A percentile compares a stretch with the other conserved stretches of the same genome.
Evolutionary conservation across 2,113 vertebrate species (phyloP).

Genomic region (Hippocampus mohnikei): DNA sequence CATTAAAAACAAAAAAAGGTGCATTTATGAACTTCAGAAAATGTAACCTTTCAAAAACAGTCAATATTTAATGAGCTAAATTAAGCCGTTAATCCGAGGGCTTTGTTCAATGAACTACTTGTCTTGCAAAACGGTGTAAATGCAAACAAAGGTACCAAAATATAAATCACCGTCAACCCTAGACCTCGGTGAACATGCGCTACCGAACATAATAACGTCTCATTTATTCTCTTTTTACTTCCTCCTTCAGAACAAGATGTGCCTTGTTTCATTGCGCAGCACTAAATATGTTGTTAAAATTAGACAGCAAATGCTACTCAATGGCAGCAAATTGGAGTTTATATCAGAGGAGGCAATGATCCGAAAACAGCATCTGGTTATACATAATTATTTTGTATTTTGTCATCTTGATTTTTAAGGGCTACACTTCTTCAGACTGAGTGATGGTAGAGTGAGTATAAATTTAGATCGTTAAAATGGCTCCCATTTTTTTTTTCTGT

Average conservation of each 20-base stretch:
- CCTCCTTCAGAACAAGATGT: neutral
- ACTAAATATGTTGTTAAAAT: conserved; percentile 1
- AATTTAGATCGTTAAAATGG: neutral
- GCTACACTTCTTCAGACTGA: neutral
- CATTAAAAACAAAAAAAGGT: conserved; percentile 59
- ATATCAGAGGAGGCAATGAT: neutral
- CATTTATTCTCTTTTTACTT: neutral
- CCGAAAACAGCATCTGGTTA: neutral
- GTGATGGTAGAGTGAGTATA: neutral
- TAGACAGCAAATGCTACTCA: conserved; percentile 1
- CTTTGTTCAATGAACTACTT: conserved; percentile 47
- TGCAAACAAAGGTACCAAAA: conserved; percentile 1
- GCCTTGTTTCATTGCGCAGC: neutral
- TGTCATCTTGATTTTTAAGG: neutral
- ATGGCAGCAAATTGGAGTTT: neutral
- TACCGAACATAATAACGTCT: neutral
- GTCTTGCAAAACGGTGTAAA: conserved; percentile 21
- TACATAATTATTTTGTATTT: neutral
- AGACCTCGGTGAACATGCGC: neutral
- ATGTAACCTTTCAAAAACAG: conserved; percentile 57
- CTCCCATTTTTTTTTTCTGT: neutral
- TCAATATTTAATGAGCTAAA: conserved; percentile 57
- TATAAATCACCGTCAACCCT: neutral
- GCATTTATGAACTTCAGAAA: conserved; percentile 52
- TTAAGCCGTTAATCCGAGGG: conserved; percentile 47